A percentile compares a stretch with the other conserved stretches of the same genome.
phyloP scores from a whole-genome alignment of 1,140 invertebrate genomes.

The Monomorium pharaonis region DNA sequence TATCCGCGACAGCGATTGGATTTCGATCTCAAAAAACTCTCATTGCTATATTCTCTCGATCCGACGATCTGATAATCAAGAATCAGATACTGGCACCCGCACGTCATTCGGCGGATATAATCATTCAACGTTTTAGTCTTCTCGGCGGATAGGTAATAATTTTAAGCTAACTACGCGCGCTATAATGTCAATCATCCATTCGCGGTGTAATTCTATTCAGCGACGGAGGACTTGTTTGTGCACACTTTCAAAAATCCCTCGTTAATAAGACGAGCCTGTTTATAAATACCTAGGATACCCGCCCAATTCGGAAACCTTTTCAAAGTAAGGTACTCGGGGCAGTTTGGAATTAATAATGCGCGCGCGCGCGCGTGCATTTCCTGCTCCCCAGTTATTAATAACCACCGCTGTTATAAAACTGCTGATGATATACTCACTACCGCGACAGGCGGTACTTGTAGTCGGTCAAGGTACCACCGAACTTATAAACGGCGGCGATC shows the following conservation, averaged over 20 bases:
- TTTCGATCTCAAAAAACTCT: background rate
- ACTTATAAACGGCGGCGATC: slow-evolving; percentile 67
- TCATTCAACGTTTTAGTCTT: slow-evolving; percentile 40
- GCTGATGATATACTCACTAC: slow-evolving; percentile 71
- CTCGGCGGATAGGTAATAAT: slow-evolving; percentile 38
- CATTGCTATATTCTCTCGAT: slow-evolving; percentile 4
- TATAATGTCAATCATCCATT: slow-evolving; percentile 53
- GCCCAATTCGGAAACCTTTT: slow-evolving; percentile 6
- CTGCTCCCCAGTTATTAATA: slow-evolving; percentile 63
- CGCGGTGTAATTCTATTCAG: slow-evolving; percentile 25
- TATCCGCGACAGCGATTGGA: background rate
- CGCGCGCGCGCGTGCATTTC: background rate
- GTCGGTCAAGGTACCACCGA: slow-evolving; percentile 69
- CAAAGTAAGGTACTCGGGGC: background rate
- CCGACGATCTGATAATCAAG: slow-evolving; percentile 24
- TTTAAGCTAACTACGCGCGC: slow-evolving; percentile 9
- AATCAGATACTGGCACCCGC: slow-evolving; percentile 27
- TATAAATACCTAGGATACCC: slow-evolving; percentile 13
- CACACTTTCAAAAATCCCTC: background rate
- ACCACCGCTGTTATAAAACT: slow-evolving; percentile 58
- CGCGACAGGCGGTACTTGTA: slow-evolving; percentile 70
- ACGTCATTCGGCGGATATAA: slow-evolving; percentile 33
- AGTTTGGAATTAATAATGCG: slow-evolving; percentile 60
- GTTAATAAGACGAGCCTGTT: slow-evolving; percentile 34
- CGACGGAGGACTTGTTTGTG: slow-evolving; percentile 12